Evolutionary conservation across 2,113 vertebrate species (phyloP), one percentile per base, ranked within the genome.

Genomic region (Grammomys surdaster): DNA sequence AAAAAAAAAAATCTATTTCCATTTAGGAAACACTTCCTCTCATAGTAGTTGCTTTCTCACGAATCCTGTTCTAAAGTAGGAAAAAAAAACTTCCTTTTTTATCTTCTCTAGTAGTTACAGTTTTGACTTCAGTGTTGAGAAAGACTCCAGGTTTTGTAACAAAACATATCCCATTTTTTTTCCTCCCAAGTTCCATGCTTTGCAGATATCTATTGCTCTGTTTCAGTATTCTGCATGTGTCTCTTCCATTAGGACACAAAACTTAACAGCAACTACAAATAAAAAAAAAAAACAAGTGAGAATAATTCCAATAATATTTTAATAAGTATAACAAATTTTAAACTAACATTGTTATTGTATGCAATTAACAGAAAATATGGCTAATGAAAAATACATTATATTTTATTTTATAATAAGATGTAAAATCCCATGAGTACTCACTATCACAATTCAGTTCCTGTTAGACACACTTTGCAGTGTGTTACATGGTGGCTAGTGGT

Each of bases 31-130:
- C 97, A 97, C 97, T 96, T 97, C 96, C 97, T 94, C 77, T 97
- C 97, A 93, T 98, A 98, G 98, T 97, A 97, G 98, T 98, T 98
- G 98, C 98, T 99, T 98, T 98, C 98, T 99, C 99, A 99, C 98
- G 98, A 98, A 98, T 98, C 98, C 98, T 97, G 98, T 97, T 98
- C 98, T 98, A 84, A 97, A 97, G 94, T 88, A 10, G 96, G 12
- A 26, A 26, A 96, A 95, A 96, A 97, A 89, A 36, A 80, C 85
- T 95, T 97, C 88, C 84, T 77, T 89, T 60, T 96, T 82, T 67
- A 5, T 72, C 95, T 90, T 94, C 91, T 96, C 81, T 96, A 95
- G 97, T 97, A 95, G 97, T 98, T 96, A 97, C 31, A 78, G 56
- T 75, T 72, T 88, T 82, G 97, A 85, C 93, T 96, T 97, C 94